Base-by-base conservation (phyloP, 2,113 vertebrate genomes). In the Clarias macrocephalus region DNA sequence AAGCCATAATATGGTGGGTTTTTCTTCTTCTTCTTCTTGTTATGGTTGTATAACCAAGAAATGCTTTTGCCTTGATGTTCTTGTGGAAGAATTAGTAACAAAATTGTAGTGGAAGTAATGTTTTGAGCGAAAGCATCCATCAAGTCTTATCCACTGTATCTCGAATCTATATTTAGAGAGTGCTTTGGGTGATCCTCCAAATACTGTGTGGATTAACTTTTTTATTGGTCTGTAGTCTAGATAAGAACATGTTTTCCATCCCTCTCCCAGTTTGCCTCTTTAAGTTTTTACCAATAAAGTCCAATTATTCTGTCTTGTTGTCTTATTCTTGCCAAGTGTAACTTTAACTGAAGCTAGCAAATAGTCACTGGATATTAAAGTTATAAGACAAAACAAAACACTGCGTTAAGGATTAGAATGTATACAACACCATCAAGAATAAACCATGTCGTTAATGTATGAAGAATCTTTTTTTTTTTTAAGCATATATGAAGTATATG, bases 1-100 rank as follows among this genome's bases (percentile, higher is more conserved):
- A 63, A 66, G 73, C 60, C 80, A 85, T 88, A 82, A 88, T 86
- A 80, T 86, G 83, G 37, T 16, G 73, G 81, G 87, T 68, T 85
- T 88, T 86, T 28, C 48, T 48, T 48, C 48, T 68, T 57, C 21
- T 25, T 83, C 57, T 86, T 25, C 80, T 86, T 68, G 84, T 84
- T 84, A 75, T 48, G 82, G 42, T 80, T 65, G 19, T 66, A 48
- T 86, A 62, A 75, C 19, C 80, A 60, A 33, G 23, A 25, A 63
- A 75, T 15, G 42, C 52, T 56, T 80, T 16, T 37, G 42, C 68
- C 52, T 30, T n/a, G 15, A 82, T 56, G 16, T 56, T 85, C 60
- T 48, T 1, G 0, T 15, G 28, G 9, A 59, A 60, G 28, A 60
- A 80, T 57, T 57, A 30, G 76, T 60, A 37, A 60, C 56, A 37